Evolutionary conservation across 2,888 invertebrate genomes (phyloP).

Genomic region (Philereme vetulata): DNA sequence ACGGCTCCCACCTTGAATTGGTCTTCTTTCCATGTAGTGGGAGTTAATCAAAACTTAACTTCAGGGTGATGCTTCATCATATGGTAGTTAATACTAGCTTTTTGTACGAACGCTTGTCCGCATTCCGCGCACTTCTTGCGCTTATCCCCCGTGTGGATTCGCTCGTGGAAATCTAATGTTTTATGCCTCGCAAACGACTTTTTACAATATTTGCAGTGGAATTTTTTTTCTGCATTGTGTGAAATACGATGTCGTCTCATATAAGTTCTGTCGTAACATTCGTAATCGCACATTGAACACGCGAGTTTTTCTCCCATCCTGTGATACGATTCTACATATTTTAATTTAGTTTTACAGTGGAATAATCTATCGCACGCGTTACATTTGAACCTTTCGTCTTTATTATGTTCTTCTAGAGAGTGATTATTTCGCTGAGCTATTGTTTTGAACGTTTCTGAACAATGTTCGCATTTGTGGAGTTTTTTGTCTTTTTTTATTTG

Average conservation of each 20-base stretch:
- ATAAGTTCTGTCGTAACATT: conserved; percentile 57
- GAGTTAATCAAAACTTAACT: neutral
- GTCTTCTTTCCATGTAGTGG: neutral
- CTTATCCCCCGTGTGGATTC: conserved; percentile 21
- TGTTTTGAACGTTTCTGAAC: neutral
- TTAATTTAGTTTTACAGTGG: neutral
- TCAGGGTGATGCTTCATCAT: neutral
- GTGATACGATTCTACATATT: neutral
- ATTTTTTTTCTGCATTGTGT: conserved; percentile 69
- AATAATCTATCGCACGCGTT: conserved; percentile 15
- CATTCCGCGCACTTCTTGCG: too few relatives aligned
- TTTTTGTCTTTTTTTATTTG: neutral
- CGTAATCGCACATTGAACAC: conserved; percentile 60
- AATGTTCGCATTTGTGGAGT: neutral
- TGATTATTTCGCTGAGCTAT: neutral
- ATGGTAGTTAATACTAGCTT: neutral
- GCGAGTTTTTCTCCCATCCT: conserved; percentile 6
- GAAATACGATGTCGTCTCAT: conserved; percentile 68
- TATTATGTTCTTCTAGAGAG: conserved; percentile 10
- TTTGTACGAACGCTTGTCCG: too few relatives aligned
- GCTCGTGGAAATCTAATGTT: conserved; percentile 62
- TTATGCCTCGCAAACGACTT: conserved; percentile 63
- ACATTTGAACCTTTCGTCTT: conserved; percentile 17
- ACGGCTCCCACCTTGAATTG: neutral
- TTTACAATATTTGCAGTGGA: conserved; percentile 51